phyloP scores from a whole-genome alignment of 2,888 invertebrate genomes.

The Nomada hirtipes region DNA sequence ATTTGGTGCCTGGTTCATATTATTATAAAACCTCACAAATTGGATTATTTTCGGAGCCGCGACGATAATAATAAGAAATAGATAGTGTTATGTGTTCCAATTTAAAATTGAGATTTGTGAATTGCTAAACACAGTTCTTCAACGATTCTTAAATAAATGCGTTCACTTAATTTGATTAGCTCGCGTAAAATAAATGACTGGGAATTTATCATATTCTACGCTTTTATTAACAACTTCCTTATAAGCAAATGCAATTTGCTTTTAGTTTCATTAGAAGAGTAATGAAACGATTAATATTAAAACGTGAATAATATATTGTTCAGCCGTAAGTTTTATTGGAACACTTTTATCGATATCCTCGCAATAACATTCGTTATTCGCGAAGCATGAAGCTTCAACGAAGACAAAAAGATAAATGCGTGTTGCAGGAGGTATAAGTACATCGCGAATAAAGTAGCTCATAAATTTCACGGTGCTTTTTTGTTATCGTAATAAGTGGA shows the following conservation, averaged over 20 bases:
- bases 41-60: too few relatives aligned
- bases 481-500: constrained; percentile 22
- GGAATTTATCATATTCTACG: not conserved
- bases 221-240: not conserved
- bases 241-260: not conserved
- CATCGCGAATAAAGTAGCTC: constrained; percentile 11
- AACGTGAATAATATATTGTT: constrained; percentile 25
- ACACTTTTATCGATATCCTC: constrained; percentile 36
- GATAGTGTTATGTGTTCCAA: too few relatives aligned
- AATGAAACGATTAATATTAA: constrained; percentile 24
- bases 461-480: constrained; percentile 24
- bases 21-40: too few relatives aligned
- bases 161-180: too few relatives aligned
- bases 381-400: not conserved
- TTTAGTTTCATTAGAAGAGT: not conserved
- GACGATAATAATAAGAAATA: too few relatives aligned
- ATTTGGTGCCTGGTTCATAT: too few relatives aligned
- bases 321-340: constrained; percentile 19
- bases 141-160: too few relatives aligned
- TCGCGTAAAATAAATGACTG: not conserved
- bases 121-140: too few relatives aligned
- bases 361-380: constrained; percentile 44
- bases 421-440: constrained; percentile 10
- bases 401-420: constrained; percentile 39
- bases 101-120: too few relatives aligned